Conservation (phyloP, 2,797 vertebrate genomes). For the Phoeniculus purpureus region DNA sequence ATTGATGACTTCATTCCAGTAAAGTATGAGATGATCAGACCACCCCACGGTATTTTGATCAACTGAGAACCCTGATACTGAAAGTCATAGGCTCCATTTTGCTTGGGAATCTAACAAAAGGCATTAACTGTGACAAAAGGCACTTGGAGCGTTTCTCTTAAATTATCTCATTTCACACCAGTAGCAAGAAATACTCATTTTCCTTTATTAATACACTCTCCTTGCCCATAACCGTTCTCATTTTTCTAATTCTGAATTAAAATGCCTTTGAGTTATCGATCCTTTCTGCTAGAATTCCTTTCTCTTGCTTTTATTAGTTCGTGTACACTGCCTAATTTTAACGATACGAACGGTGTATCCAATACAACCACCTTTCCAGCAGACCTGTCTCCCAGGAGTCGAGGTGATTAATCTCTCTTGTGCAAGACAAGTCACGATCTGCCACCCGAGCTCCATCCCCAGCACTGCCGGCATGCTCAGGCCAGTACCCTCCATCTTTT, state of each 20-base stretch:
- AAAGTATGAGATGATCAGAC: slow-evolving; percentile 58
- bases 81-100: slow-evolving; percentile 44
- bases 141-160: slow-evolving; percentile 55
- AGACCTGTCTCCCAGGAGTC: background rate
- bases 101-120: slow-evolving; percentile 52
- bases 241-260: slow-evolving; percentile 59
- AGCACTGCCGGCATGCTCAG: background rate
- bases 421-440: slow-evolving; percentile 29
- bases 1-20: slow-evolving; percentile 64
- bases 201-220: slow-evolving; percentile 60
- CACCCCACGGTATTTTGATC: slow-evolving; percentile 63
- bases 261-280: slow-evolving; percentile 51
- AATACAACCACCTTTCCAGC: background rate
- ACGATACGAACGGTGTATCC: background rate
- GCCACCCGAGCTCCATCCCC: slow-evolving; percentile 4
- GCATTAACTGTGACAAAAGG: slow-evolving; percentile 65
- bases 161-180: slow-evolving; percentile 63
- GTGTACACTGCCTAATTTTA: slow-evolving; percentile 12
- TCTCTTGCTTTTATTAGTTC: slow-evolving; percentile 26
- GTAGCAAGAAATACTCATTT: slow-evolving; percentile 58
- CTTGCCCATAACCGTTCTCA: slow-evolving; percentile 11
- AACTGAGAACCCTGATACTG: slow-evolving; percentile 59
- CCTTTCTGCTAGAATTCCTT: slow-evolving; percentile 28
- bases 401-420: slow-evolving; percentile 11
- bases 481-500: slow-evolving; percentile 22